phyloP scores from a whole-genome alignment of 2,113 vertebrate genomes.

The Peromyscus maniculatus region DNA sequence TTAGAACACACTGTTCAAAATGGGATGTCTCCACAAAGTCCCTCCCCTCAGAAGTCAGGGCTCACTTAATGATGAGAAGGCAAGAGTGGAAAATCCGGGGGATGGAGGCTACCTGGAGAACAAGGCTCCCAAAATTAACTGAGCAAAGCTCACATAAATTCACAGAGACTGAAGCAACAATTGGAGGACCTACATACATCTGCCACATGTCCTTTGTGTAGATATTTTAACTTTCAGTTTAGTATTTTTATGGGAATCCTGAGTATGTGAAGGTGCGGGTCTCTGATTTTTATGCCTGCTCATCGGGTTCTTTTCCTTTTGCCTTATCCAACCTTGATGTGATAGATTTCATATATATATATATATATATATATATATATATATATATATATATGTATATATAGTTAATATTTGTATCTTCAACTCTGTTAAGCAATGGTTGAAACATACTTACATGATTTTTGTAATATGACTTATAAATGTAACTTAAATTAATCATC shows the following conservation, averaged over 20 bases:
- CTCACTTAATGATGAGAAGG: too few species aligned
- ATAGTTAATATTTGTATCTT: neutral
- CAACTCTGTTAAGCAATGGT: neutral
- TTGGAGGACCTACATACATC: neutral
- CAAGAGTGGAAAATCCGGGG: too few species aligned
- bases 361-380: too few species aligned
- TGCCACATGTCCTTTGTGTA: neutral
- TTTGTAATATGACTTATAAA: neutral
- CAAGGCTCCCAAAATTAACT: neutral
- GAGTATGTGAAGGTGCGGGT: neutral
- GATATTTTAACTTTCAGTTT: neutral
- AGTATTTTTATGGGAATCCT: neutral
- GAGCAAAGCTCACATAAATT: neutral
- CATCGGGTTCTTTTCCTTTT: neutral
- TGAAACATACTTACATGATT: neutral
- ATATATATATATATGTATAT: too few species aligned
- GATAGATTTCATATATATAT: neutral
- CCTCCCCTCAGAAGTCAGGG: neutral
- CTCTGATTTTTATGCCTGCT: neutral
- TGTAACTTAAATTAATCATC: neutral
- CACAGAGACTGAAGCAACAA: neutral
- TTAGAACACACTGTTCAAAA: neutral
- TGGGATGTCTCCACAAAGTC: neutral
- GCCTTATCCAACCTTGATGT: fast-evolving
- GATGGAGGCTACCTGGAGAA: neutral